Evolutionary conservation across 1,140 invertebrate species (phyloP).

Genomic region (Anastrepha obliqua): DNA sequence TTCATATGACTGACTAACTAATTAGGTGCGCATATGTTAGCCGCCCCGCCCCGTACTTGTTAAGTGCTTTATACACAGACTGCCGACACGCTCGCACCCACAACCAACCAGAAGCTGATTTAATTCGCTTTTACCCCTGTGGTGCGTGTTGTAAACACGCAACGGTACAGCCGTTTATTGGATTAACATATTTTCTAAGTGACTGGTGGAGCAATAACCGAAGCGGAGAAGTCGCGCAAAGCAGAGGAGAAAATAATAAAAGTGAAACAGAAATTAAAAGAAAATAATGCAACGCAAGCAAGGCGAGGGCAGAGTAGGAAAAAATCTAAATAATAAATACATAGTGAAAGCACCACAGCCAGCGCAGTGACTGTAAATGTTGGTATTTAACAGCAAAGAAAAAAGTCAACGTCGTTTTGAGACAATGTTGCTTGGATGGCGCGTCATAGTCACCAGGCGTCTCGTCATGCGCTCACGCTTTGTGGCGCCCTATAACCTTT

Average conservation of each 20-base stretch:
- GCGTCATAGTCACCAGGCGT: background rate
- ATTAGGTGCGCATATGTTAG: conserved; percentile 22
- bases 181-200: conserved; percentile 46
- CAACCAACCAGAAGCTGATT: background rate
- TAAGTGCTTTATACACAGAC: conserved; percentile 41
- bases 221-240: background rate
- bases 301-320: background rate
- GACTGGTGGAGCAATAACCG: background rate
- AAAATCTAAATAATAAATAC: background rate
- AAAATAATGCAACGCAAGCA: background rate
- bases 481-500: background rate
- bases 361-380: no score
- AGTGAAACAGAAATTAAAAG: background rate
- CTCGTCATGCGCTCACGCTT: conserved; percentile 1
- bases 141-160: conserved; percentile 11
- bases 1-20: conserved; percentile 38
- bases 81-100: background rate
- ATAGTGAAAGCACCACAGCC: background rate
- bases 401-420: background rate
- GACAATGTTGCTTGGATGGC: background rate
- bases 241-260: background rate
- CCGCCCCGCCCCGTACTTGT: background rate
- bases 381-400: background rate
- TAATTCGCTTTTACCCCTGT: conserved; percentile 25
- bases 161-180: conserved; percentile 37